Percentiles rank a stretch among this genome's conserved stretches.
Conservation (phyloP, 2,113 vertebrate species). For the Azemiops feae region DNA sequence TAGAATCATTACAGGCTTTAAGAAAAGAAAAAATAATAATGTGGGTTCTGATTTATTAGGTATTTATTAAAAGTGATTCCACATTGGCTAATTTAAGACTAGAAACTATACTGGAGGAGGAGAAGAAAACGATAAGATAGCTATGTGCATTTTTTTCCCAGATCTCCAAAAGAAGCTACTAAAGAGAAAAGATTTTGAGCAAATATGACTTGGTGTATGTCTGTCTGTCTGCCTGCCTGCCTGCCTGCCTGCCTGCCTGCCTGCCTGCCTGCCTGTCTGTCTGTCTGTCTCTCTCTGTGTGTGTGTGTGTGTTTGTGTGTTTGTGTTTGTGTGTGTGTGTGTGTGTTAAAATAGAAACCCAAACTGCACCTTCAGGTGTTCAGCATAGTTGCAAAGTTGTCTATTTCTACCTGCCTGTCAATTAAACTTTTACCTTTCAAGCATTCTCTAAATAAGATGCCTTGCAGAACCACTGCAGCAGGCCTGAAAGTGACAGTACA, state of each 20-base stretch:
- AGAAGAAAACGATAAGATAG: neutral
- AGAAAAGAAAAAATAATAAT: neutral
- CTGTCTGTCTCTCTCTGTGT: neutral
- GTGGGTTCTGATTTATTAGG: neutral
- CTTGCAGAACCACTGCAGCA: neutral
- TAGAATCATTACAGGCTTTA: neutral
- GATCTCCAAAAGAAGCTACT: neutral
- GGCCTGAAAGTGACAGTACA: slow-evolving; percentile 26
- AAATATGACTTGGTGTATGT: neutral
- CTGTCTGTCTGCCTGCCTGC: too few relatives aligned
- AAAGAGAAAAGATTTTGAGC: neutral
- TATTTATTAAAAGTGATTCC: neutral
- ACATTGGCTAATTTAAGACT: neutral
- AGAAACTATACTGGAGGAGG: neutral
- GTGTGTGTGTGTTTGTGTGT: too few relatives aligned
- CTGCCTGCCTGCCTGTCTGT: too few relatives aligned
- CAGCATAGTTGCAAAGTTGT: neutral
- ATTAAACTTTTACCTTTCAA: neutral
- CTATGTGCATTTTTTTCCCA: neutral
- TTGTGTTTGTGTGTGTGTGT: too few relatives aligned
- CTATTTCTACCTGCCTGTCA: neutral
- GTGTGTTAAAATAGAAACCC: neutral
- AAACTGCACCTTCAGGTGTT: neutral
- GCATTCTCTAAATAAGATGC: neutral
- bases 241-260: too few relatives aligned